These are phyloP conservation scores for Brachionus plicatilis DNA, from an alignment of 1,140 invertebrate species.

Conservation along the genomic window DNA sequence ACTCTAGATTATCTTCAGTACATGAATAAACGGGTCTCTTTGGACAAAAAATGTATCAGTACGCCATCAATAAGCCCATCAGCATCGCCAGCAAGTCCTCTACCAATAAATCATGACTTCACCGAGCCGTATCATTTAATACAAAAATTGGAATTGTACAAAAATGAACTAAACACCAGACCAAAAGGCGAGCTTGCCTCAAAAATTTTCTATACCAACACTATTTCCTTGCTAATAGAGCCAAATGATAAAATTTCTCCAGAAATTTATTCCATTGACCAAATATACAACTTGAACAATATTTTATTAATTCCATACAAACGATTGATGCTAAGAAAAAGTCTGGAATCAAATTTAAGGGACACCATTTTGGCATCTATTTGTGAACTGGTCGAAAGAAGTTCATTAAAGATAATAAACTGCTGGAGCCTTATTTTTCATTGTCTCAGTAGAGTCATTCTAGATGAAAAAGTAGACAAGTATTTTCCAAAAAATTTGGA, in stretches of 20 bases:
- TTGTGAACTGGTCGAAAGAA: constrained; percentile 8
- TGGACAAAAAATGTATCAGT: neutral
- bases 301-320: constrained; percentile 9
- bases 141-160: constrained; percentile 7
- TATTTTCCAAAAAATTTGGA: neutral
- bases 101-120: neutral
- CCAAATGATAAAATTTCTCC: neutral
- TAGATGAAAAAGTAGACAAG: neutral
- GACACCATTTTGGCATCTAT: neutral
- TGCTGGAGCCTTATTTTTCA: neutral
- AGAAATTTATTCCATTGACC: neutral
- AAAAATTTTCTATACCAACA: neutral
- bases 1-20: neutral
- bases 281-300: neutral
- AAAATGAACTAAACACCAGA: neutral
- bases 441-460: neutral
- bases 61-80: neutral
- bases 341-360: neutral
- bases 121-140: neutral
- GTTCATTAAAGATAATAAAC: neutral
- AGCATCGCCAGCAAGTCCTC: neutral
- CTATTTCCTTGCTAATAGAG: neutral
- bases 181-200: neutral
- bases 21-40: neutral
- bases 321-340: neutral